Evolutionary conservation across 2,797 vertebrate species (phyloP).

Genomic region (Lepilemur ruficaudatus): DNA sequence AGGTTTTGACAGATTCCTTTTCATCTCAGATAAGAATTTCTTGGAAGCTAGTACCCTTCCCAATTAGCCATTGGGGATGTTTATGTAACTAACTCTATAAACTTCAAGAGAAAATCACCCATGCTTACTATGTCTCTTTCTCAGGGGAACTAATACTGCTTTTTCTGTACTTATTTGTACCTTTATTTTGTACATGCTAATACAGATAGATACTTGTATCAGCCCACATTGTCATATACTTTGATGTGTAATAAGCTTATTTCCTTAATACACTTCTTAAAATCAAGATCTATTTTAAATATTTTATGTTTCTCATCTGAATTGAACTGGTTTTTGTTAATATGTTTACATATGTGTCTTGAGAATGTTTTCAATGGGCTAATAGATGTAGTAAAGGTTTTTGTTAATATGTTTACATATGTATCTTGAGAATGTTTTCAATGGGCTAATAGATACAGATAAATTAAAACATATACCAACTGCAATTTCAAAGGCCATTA

Average conservation of each 20-base stretch:
- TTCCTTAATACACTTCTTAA: neutral
- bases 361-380: neutral
- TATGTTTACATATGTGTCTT: neutral
- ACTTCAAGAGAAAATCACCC: neutral
- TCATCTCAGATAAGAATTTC: slow-evolving; percentile 44
- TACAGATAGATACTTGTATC: neutral
- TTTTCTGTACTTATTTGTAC: neutral
- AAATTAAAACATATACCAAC: too few species aligned
- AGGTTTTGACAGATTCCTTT: neutral
- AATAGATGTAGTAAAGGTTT: neutral
- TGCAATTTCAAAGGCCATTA: too few species aligned
- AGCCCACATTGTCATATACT: neutral
- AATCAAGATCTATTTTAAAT: neutral
- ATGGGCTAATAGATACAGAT: too few species aligned
- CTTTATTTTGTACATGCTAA: neutral
- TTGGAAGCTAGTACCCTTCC: neutral
- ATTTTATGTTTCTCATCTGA: neutral
- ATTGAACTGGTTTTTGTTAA: neutral
- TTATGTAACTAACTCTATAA: neutral
- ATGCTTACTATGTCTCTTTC: neutral
- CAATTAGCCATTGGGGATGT: neutral
- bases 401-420: too few species aligned
- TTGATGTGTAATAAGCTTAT: neutral
- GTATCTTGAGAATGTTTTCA: too few species aligned
- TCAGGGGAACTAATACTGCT: neutral